A percentile compares a stretch with the other conserved stretches of the same genome.
These are phyloP conservation scores for Batillaria attramentaria DNA, from an alignment of 1,140 invertebrate genomes.

Conservation along the genomic window DNA sequence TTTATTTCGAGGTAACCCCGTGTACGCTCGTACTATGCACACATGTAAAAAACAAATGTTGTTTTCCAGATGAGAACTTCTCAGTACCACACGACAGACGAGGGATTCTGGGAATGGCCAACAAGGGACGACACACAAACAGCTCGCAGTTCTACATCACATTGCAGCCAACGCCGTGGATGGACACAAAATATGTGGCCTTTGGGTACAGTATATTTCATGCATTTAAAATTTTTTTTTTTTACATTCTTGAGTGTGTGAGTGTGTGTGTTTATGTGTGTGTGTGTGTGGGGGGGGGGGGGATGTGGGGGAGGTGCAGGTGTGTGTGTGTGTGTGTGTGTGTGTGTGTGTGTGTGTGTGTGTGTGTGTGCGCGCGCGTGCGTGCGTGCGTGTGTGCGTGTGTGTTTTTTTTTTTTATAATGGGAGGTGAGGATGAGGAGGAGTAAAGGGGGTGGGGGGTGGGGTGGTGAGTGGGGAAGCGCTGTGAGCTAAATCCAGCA, in stretches of 20 bases:
- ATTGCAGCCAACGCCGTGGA: constrained; percentile 67
- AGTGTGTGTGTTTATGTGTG: not conserved
- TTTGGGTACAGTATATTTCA: constrained; percentile 64
- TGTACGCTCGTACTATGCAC: no score
- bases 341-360: not conserved
- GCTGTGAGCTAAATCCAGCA: no score
- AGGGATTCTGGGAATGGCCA: constrained; percentile 72
- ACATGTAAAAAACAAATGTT: not conserved
- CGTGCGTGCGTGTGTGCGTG: not conserved
- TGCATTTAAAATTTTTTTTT: not conserved
- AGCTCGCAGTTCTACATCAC: constrained; percentile 72
- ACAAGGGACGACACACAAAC: constrained; percentile 71
- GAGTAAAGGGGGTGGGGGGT: no score
- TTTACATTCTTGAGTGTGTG: not conserved
- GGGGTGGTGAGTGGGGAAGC: no score
- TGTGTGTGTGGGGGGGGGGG: no score
- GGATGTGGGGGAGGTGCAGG: no score
- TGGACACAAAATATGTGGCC: constrained; percentile 72
- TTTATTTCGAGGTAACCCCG: no score
- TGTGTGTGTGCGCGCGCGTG: not conserved
- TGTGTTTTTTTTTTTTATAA: no score
- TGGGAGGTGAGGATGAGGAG: no score
- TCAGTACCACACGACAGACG: constrained; percentile 64
- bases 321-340: not conserved
- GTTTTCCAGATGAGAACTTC: constrained; percentile 71